These are phyloP conservation scores for Meganola albula DNA, from an alignment of 2,888 invertebrate genomes.

Conservation along the genomic window DNA sequence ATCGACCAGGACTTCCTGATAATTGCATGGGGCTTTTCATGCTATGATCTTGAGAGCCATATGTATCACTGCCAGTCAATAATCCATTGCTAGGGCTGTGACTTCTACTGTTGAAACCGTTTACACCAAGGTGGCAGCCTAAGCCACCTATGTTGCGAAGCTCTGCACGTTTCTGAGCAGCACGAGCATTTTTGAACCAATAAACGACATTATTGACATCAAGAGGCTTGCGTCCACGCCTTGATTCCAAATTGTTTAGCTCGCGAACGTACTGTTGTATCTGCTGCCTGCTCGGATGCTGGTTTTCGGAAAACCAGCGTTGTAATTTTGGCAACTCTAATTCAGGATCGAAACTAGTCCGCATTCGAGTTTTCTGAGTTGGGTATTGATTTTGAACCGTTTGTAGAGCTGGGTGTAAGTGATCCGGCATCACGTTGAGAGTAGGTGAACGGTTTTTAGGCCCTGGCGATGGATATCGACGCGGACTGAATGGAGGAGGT, in stretches of 20 bases:
- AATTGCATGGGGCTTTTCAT: conserved; percentile 81
- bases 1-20: conserved; percentile 74
- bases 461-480: conserved; percentile 68
- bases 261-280: conserved; percentile 97
- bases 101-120: conserved; percentile 81
- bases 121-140: conserved; percentile 78
- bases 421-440: conserved; percentile 67
- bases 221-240: conserved; percentile 93
- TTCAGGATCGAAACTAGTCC: conserved; percentile 98
- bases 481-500: conserved; percentile 69
- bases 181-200: conserved; percentile 98
- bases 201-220: conserved; percentile 98
- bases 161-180: conserved; percentile 95
- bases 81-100: conserved; percentile 81
- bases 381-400: conserved; percentile 86
- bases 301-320: conserved; percentile 97
- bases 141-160: conserved; percentile 80
- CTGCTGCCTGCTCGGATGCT: conserved; percentile 97
- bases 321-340: conserved; percentile 96
- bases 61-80: conserved; percentile 79
- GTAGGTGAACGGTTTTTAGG: conserved; percentile 74
- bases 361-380: conserved; percentile 94
- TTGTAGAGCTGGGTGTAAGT: conserved; percentile 85
- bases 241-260: conserved; percentile 93
- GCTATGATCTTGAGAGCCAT: conserved; percentile 75